These are phyloP conservation scores for Wasmannia auropunctata DNA, from an alignment of 1,140 invertebrate species.

Conservation along the genomic window DNA sequence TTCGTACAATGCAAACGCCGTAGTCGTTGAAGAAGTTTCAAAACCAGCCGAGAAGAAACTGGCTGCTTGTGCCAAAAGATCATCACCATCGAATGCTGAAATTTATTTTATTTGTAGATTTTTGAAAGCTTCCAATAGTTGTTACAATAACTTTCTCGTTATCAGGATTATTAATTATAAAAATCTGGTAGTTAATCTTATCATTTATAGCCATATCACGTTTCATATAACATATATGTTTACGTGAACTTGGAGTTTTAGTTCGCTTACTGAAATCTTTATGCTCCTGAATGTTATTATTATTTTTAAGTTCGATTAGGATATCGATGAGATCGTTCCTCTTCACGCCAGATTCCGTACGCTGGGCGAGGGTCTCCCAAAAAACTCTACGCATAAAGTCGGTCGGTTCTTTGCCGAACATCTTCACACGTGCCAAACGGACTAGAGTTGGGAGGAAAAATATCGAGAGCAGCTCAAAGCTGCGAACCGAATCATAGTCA, in stretches of 20 bases:
- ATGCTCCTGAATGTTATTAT: neutral
- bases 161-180: neutral
- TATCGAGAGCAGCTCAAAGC: constrained; percentile 76
- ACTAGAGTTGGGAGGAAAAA: constrained; percentile 80
- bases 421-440: constrained; percentile 67
- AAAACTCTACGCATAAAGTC: constrained; percentile 79
- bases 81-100: constrained; percentile 86
- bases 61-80: constrained; percentile 88
- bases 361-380: constrained; percentile 77
- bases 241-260: neutral
- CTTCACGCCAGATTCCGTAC: constrained; percentile 72
- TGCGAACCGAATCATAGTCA: constrained; percentile 63
- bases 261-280: constrained; percentile 30
- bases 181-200: neutral
- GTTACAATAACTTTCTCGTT: neutral
- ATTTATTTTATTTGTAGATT: neutral
- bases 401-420: constrained; percentile 71
- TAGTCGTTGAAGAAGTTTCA: constrained; percentile 87
- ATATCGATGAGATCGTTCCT: constrained; percentile 84
- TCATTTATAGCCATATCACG: neutral
- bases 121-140: neutral
- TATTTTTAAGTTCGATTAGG: constrained; percentile 79
- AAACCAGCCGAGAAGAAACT: constrained; percentile 90
- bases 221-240: neutral
- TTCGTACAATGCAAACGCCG: constrained; percentile 86